These are phyloP conservation scores for Erpobdella octoculata DNA, from an alignment of 2,888 invertebrate genomes.

Conservation along the genomic window DNA sequence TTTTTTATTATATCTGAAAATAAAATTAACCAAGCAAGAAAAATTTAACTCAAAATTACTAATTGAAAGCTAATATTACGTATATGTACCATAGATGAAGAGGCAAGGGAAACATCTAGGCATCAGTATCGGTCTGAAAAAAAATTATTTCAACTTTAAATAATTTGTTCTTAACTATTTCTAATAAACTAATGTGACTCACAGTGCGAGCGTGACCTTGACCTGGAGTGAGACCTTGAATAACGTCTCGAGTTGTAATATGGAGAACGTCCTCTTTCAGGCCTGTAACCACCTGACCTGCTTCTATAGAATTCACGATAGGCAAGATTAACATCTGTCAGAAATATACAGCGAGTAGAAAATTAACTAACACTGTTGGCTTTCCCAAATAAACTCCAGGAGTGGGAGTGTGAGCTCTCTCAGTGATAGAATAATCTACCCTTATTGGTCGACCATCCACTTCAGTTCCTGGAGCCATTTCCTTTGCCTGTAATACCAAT, in stretches of 20 bases:
- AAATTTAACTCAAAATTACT: slow-evolving; percentile 1
- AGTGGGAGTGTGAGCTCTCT: slow-evolving; percentile 93
- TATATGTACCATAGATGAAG: background rate
- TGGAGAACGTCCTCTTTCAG: background rate
- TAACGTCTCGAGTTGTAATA: slow-evolving; percentile 28
- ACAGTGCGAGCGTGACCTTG: slow-evolving; percentile 67
- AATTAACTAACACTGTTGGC: background rate
- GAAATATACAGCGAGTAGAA: background rate
- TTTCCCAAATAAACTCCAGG: slow-evolving; percentile 95
- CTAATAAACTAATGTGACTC: background rate
- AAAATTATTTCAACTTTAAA: background rate
- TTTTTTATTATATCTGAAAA: background rate
- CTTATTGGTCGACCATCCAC: slow-evolving; percentile 84
- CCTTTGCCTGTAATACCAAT: slow-evolving; percentile 64
- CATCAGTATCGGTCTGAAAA: background rate
- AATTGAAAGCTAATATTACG: too few species aligned
- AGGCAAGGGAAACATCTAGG: background rate
- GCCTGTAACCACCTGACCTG: slow-evolving; percentile 68
- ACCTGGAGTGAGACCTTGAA: slow-evolving; percentile 69
- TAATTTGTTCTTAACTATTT: background rate
- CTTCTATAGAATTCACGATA: slow-evolving; percentile 51
- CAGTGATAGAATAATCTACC: slow-evolving; percentile 90
- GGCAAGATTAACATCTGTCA: background rate
- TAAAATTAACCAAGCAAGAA: background rate
- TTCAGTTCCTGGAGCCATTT: slow-evolving; percentile 84